A percentile compares a stretch with the other conserved stretches of the same genome.
phyloP scores from a whole-genome alignment of 2,113 vertebrate species.

The Pollimyrus isidori region DNA sequence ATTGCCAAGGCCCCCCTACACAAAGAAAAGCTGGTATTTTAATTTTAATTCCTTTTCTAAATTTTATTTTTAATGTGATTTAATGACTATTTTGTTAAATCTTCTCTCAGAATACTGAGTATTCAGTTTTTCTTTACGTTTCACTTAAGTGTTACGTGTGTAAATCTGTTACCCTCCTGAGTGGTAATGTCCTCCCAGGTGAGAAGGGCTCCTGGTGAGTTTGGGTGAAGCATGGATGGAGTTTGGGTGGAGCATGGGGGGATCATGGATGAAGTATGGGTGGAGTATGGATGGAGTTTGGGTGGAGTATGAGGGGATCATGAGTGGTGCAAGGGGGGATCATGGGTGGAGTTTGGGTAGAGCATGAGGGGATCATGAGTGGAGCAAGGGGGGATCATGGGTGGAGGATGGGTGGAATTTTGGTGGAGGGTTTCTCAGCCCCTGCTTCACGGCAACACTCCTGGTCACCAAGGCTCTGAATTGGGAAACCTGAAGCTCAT shows the following conservation, averaged over 20 bases:
- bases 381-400: not conserved
- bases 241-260: too few species aligned
- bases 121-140: not conserved
- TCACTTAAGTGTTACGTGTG: not conserved
- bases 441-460: too few species aligned
- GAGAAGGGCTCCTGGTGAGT: not conserved
- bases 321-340: not conserved
- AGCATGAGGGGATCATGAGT: too few species aligned
- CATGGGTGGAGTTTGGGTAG: too few species aligned
- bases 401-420: too few species aligned
- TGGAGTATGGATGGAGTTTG: not conserved
- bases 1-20: not conserved
- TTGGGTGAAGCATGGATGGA: not conserved
- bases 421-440: not conserved
- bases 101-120: not conserved
- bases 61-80: not conserved
- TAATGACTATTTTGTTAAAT: not conserved
- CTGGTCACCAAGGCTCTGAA: too few species aligned
- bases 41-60: not conserved
- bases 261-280: too few species aligned
- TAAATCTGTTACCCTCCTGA: not conserved
- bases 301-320: too few species aligned
- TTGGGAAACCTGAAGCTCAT: not conserved
- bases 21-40: not conserved
- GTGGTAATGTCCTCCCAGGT: not conserved